Evolutionary conservation across 2,888 invertebrate genomes (phyloP).

Genomic region (Dicranocentrus wangi): DNA sequence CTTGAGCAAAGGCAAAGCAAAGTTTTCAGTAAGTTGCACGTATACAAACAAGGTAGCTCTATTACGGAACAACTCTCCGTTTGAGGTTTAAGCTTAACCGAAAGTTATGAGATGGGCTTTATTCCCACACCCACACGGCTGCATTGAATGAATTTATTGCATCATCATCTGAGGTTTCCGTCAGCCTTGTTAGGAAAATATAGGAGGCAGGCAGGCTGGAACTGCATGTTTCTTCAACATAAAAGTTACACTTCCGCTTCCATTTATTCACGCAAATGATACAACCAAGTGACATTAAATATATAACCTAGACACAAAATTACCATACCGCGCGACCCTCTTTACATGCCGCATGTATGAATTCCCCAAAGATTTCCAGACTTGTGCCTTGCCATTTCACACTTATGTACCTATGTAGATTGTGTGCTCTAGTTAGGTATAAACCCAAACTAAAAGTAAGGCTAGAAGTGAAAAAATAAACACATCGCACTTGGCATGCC

Average conservation of each 20-base stretch:
- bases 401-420: too few species aligned
- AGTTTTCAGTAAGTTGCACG: too few species aligned
- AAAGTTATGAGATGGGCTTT: constrained; percentile 17
- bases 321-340: constrained; percentile 3
- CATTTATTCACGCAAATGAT: constrained; percentile 52
- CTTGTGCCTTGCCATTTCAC: not conserved
- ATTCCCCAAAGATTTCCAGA: not conserved
- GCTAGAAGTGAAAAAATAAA: constrained; percentile 30
- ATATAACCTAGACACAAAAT: constrained; percentile 21
- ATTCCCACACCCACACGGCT: constrained; percentile 31
- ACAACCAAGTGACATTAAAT: constrained; percentile 48
- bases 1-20: constrained; percentile 15
- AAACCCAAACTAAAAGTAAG: too few species aligned
- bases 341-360: not conserved
- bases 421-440: too few species aligned
- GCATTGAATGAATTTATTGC: constrained; percentile 50
- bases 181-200: not conserved
- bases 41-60: too few species aligned
- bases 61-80: not conserved
- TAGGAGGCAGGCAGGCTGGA: not conserved
- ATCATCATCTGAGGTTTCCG: constrained; percentile 19
- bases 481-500: constrained; percentile 53
- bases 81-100: constrained; percentile 7
- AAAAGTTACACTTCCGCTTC: constrained; percentile 16
- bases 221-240: constrained; percentile 27